phyloP scores from a whole-genome alignment of 2,113 vertebrate genomes.

The Halichoerus grypus region DNA sequence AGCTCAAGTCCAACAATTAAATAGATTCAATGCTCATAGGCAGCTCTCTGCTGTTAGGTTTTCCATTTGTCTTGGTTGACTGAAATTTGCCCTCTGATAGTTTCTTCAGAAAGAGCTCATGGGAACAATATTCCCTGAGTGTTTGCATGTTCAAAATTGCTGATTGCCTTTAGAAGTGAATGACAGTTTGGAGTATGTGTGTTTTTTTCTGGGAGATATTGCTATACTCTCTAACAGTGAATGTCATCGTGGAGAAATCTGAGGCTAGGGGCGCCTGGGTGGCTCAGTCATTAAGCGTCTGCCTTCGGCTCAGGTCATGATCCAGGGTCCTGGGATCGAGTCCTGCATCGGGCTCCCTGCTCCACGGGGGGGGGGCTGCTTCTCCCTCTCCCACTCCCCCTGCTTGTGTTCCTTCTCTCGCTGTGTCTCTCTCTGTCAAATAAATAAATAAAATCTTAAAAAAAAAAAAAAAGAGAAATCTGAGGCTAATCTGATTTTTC shows the following conservation, averaged over 20 bases:
- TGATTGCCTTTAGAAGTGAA: neutral
- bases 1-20: neutral
- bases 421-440: too few relatives aligned
- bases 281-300: too few relatives aligned
- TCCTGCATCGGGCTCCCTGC: too few relatives aligned
- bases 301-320: too few relatives aligned
- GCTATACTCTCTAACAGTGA: neutral
- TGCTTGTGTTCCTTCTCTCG: too few relatives aligned
- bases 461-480: neutral
- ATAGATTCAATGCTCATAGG: neutral
- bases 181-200: neutral
- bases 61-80: neutral
- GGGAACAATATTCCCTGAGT: neutral
- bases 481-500: constrained; percentile 1
- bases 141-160: neutral
- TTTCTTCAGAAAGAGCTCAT: neutral
- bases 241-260: neutral
- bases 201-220: constrained; percentile 12
- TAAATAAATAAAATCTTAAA: too few relatives aligned
- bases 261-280: neutral
- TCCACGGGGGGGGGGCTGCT: too few relatives aligned
- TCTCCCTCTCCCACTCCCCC: too few relatives aligned
- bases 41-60: neutral
- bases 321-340: too few relatives aligned
- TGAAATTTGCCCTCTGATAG: neutral